Evolutionary conservation across 1,140 invertebrate species (phyloP).

Genomic region (Lineus longissimus): DNA sequence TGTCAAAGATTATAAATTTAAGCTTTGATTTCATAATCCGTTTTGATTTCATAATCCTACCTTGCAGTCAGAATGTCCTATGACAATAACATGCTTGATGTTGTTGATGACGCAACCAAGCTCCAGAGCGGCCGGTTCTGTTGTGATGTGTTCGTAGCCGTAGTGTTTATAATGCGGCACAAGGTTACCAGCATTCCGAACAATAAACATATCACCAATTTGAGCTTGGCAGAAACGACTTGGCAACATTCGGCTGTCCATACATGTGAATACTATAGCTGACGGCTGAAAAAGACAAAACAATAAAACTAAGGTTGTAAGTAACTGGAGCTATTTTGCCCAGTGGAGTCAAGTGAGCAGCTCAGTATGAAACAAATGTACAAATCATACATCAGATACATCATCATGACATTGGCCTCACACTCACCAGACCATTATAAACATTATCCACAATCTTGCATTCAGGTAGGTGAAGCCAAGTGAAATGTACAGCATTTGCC

Average conservation of each 20-base stretch:
- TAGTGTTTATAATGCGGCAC: constrained; percentile 34
- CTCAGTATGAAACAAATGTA: not conserved
- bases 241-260: constrained; percentile 94
- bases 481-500: too few species aligned
- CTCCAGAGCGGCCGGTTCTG: constrained; percentile 91
- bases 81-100: constrained; percentile 89
- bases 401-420: not conserved
- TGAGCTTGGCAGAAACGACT: constrained; percentile 91
- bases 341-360: too few species aligned
- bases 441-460: not conserved
- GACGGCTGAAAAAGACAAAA: constrained; percentile 70
- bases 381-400: not conserved
- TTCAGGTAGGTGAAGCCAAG: not conserved
- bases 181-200: constrained; percentile 80
- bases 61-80: constrained; percentile 96
- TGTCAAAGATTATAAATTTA: too few species aligned
- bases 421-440: not conserved
- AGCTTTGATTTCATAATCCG: too few species aligned
- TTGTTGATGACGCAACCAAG: constrained; percentile 89
- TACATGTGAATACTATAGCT: constrained; percentile 94
- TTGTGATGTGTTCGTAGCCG: constrained; percentile 57
- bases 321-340: constrained; percentile 1
- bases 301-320: constrained; percentile 14
- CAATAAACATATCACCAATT: constrained; percentile 95
- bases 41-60: too few species aligned